Base-by-base conservation (phyloP, 1,140 invertebrate genomes). In the Radopholus similis region DNA sequence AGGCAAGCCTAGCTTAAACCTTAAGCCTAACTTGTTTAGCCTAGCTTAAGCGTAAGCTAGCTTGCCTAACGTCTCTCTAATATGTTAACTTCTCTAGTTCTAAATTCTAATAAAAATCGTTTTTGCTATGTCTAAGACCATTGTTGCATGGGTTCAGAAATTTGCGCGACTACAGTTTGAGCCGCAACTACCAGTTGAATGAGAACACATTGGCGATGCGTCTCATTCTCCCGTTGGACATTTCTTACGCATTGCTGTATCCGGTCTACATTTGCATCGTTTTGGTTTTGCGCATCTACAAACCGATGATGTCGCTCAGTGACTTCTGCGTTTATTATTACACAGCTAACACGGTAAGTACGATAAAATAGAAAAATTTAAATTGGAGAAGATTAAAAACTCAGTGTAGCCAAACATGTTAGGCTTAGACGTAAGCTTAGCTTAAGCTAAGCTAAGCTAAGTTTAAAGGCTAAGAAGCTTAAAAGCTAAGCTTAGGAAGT, bases 191-290 rank as follows among this genome's bases (percentile, higher is more conserved):
- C 44, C 58, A 62, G 18, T n/a, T 62, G 28, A n/a, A 62, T 3
- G 58, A 62, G 28, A 62, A 62, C 30, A 42, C 44, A 8, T 26
- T 34, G 9, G 38, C 32, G 2, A 62, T 62, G 28, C 58, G 58
- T 15, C 49, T 62, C 18, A 49, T 62, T 18, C 18, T 62, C 28
- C 58, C 58, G 49, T 49, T 62, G 32, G 58, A 62, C 49, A 62
- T 62, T 47, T 42, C 58, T 62, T 62, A 62, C 18, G 58, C 40
- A 62, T 26, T 62, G 21, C 21, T 34, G 28, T 40, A 40, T 23
- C 9, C 34, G 32, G 44, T 62, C 28, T 62, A 62, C 18, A 42
- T 62, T 35, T 32, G 35, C n/a, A 47, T 62, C 28, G 58, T 35
- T 13, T 42, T 62, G 3, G 18, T 62, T 62, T 15, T 62, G n/a